phyloP scores from a whole-genome alignment of 2,888 invertebrate species.

The Liposcelis brunnea region DNA sequence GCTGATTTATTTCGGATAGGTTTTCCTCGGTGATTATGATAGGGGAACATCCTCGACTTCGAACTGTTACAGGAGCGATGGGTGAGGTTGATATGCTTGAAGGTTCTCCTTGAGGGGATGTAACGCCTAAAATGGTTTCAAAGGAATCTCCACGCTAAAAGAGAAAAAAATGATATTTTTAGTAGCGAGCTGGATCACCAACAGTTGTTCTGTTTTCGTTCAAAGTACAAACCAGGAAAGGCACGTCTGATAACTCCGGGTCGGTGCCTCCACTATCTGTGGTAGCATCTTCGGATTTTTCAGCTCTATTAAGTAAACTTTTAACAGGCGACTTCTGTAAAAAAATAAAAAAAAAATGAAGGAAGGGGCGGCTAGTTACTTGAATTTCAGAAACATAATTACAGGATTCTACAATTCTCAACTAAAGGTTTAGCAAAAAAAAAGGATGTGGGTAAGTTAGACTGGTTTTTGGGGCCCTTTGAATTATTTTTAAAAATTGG shows the following conservation, averaged over 20 bases:
- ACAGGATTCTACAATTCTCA: too few relatives aligned
- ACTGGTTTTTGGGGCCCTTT: too few relatives aligned
- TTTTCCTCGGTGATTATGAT: neutral
- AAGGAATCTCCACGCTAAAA: slow-evolving; percentile 48
- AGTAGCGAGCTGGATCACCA: neutral
- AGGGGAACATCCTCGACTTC: slow-evolving; percentile 3
- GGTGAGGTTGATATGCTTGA: slow-evolving; percentile 22
- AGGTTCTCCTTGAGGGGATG: too few relatives aligned
- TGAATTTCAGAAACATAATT: too few relatives aligned
- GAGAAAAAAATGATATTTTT: slow-evolving; percentile 8
- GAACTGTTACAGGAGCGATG: slow-evolving; percentile 32
- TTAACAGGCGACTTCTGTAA: neutral
- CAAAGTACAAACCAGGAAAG: slow-evolving; percentile 26
- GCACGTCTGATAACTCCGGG: slow-evolving; percentile 23
- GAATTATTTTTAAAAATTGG: too few relatives aligned
- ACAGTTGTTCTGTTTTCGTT: neutral
- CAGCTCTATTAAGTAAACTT: neutral
- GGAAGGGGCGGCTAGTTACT: too few relatives aligned
- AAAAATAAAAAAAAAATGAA: neutral
- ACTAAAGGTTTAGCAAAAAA: too few relatives aligned
- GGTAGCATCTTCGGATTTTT: slow-evolving; percentile 23
- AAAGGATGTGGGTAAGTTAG: too few relatives aligned
- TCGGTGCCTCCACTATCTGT: slow-evolving; percentile 20
- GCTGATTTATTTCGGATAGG: neutral
- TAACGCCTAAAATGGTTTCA: slow-evolving; percentile 37